phyloP scores from a whole-genome alignment of 2,888 invertebrate species.

The Ornithoptera priamus region DNA sequence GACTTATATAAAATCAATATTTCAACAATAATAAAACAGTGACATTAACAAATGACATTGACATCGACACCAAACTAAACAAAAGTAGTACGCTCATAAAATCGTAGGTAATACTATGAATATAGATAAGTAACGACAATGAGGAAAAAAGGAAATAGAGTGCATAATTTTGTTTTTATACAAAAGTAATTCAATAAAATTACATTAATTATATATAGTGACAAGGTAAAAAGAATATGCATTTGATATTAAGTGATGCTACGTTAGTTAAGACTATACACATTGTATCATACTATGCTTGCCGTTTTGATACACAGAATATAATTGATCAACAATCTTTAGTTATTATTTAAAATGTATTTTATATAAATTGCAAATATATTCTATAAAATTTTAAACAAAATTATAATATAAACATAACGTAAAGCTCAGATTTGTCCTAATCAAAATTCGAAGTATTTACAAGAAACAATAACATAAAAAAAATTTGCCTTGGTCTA shows the following conservation, averaged over 20 bases:
- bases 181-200: not conserved
- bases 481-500: not conserved
- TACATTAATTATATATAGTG: no score
- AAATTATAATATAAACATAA: not conserved
- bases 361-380: not conserved
- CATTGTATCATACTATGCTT: no score
- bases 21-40: not conserved
- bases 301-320: no score
- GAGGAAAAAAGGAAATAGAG: not conserved
- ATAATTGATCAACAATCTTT: not conserved
- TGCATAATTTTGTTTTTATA: not conserved
- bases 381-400: not conserved
- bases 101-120: not conserved
- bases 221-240: no score
- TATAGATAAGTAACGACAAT: not conserved
- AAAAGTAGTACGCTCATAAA: not conserved
- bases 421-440: not conserved
- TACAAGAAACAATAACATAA: not conserved
- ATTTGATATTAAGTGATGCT: no score
- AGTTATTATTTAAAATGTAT: not conserved
- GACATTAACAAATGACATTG: conserved; percentile 1
- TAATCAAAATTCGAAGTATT: not conserved
- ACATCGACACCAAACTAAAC: not conserved
- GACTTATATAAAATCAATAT: not conserved
- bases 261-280: no score